These are phyloP conservation scores for Pandemis heparana DNA, from an alignment of 2,888 invertebrate species.

Conservation along the genomic window DNA sequence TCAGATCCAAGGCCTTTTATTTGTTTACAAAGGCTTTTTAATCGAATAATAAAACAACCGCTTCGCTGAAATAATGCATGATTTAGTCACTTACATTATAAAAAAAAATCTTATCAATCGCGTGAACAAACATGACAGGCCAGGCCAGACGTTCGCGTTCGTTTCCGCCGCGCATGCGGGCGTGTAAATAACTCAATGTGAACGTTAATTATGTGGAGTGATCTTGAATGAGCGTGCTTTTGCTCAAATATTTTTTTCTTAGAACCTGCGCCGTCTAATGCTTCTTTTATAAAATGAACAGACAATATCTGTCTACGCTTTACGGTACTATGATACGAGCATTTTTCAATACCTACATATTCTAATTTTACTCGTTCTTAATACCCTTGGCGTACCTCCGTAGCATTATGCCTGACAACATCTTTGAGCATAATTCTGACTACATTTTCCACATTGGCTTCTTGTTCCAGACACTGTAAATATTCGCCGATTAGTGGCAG, in stretches of 20 bases:
- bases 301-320: too few species aligned
- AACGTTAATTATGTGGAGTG: slow-evolving; percentile 79
- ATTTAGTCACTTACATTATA: background rate
- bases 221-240: slow-evolving; percentile 70
- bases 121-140: slow-evolving; percentile 26
- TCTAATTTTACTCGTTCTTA: background rate
- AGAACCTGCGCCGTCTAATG: too few species aligned
- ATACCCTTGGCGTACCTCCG: background rate
- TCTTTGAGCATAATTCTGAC: slow-evolving; percentile 34
- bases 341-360: background rate
- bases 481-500: slow-evolving; percentile 44
- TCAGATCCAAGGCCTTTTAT: background rate
- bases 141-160: slow-evolving; percentile 54
- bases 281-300: too few species aligned
- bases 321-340: background rate
- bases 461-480: slow-evolving; percentile 37
- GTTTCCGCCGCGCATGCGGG: slow-evolving; percentile 77
- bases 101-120: slow-evolving; percentile 63
- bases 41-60: background rate
- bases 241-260: slow-evolving; percentile 58
- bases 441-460: slow-evolving; percentile 14
- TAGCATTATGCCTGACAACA: background rate
- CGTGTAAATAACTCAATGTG: slow-evolving; percentile 81
- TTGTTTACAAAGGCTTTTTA: background rate
- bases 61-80: too few species aligned